Conservation (phyloP, 1,140 invertebrate genomes). For the Macrobrachium nipponense region DNA sequence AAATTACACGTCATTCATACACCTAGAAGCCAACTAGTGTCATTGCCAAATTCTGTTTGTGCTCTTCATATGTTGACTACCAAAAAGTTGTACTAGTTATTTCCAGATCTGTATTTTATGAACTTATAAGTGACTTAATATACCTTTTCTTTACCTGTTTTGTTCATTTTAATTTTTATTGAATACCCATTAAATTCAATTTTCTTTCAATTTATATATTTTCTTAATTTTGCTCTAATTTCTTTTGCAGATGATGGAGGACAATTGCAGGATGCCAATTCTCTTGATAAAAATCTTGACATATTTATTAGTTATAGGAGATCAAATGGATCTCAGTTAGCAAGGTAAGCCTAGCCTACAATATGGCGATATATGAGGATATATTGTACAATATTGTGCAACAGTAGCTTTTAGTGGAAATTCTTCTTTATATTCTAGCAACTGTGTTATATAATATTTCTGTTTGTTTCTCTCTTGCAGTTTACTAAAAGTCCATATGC, state of each 20-base stretch:
- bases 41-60: too few relatives aligned
- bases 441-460: background rate
- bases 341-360: slow-evolving; percentile 73
- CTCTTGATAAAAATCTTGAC: slow-evolving; percentile 88
- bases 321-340: slow-evolving; percentile 97
- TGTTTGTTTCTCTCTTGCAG: slow-evolving; percentile 65
- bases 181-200: too few relatives aligned
- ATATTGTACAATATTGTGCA: background rate
- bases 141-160: too few relatives aligned
- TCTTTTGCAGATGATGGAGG: slow-evolving; percentile 55
- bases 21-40: too few relatives aligned
- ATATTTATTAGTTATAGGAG: slow-evolving; percentile 98
- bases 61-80: too few relatives aligned
- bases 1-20: too few relatives aligned
- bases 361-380: background rate
- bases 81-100: too few relatives aligned
- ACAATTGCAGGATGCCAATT: slow-evolving; percentile 72
- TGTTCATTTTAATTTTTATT: too few relatives aligned
- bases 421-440: background rate
- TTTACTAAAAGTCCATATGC: slow-evolving; percentile 87
- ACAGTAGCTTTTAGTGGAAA: background rate
- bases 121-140: too few relatives aligned
- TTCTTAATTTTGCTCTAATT: background rate
- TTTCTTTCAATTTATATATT: too few relatives aligned
- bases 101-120: too few relatives aligned